Conservation (phyloP, 2,797 vertebrate genomes). For the Falco columbarius region DNA sequence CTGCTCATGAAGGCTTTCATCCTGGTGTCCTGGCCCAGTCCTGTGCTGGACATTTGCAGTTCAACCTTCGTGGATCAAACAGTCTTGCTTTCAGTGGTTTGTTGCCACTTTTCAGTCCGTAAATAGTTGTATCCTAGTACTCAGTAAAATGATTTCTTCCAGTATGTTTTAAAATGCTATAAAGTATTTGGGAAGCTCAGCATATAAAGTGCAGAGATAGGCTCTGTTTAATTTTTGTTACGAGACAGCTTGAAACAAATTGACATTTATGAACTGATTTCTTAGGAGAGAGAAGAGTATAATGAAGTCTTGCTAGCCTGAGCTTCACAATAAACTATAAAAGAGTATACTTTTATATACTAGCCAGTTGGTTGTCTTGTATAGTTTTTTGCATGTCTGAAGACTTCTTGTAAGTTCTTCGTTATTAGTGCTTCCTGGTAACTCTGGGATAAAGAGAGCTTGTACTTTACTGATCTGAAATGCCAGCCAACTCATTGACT, state of each 20-base stretch:
- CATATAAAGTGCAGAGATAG: conserved; percentile 10
- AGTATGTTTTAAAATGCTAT: neutral
- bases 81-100: neutral
- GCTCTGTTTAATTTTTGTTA: conserved; percentile 36
- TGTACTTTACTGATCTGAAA: neutral
- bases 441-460: neutral
- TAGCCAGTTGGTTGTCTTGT: neutral
- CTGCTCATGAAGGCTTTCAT: neutral
- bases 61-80: neutral
- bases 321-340: neutral
- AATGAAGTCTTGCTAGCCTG: neutral
- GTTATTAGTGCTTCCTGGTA: neutral
- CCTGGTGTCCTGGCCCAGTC: neutral
- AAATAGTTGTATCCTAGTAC: neutral
- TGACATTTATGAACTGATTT: conserved; percentile 47
- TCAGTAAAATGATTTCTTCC: neutral
- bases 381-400: neutral
- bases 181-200: neutral
- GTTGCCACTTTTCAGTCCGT: neutral
- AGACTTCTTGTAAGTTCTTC: neutral
- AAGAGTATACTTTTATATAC: neutral
- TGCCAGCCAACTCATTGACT: neutral
- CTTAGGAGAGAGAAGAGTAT: neutral
- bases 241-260: neutral
- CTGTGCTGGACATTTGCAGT: neutral